These are phyloP conservation scores for Brachyrhaphis roseni DNA, from an alignment of 2,797 vertebrate species.

Conservation along the genomic window DNA sequence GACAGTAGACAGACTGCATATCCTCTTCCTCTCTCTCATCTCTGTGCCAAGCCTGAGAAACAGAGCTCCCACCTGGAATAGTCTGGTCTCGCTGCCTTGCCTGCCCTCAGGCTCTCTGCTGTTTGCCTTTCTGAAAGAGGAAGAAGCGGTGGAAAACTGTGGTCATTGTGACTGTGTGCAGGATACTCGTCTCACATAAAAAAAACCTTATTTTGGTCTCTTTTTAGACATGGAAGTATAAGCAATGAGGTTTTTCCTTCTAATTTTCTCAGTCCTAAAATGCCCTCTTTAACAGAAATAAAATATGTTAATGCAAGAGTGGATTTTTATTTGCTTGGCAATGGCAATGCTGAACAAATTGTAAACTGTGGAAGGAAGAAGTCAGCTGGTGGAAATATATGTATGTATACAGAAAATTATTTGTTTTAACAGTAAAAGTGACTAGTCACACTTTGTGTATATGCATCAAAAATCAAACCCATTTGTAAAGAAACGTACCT, in stretches of 20 bases:
- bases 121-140: conserved; percentile 30
- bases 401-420: background rate
- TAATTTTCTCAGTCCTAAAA: conserved; percentile 41
- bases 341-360: background rate
- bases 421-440: background rate
- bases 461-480: background rate
- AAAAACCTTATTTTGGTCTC: conserved; percentile 31
- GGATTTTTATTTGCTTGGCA: conserved; percentile 3
- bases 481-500: background rate
- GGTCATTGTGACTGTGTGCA: conserved; percentile 34
- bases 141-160: conserved; percentile 21
- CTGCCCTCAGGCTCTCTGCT: conserved; percentile 62
- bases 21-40: conserved; percentile 56
- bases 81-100: conserved; percentile 66
- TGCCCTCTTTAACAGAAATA: conserved; percentile 33
- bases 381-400: background rate
- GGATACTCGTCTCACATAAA: conserved; percentile 25
- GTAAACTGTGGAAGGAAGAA: background rate
- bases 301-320: background rate
- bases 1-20: conserved; percentile 57
- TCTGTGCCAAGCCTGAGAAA: conserved; percentile 67
- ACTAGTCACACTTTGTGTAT: background rate
- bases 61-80: conserved; percentile 71
- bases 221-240: conserved; percentile 45
- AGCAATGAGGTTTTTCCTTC: conserved; percentile 14